A percentile compares a stretch with the other conserved stretches of the same genome.
Evolutionary conservation across 2,888 invertebrate species (phyloP).

Genomic region (Helleia helle): DNA sequence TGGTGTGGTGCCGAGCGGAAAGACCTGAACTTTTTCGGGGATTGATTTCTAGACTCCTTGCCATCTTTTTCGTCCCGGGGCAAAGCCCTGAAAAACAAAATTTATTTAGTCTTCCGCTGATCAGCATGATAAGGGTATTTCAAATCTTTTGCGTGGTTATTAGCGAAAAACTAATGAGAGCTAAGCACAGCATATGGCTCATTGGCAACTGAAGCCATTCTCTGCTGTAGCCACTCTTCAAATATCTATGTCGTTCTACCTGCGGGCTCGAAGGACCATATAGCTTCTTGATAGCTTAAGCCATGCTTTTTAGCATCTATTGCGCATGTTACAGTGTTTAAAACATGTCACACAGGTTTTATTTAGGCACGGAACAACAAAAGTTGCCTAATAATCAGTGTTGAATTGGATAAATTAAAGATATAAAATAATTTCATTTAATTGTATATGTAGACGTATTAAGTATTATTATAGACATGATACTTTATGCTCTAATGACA

Average conservation of each 20-base stretch:
- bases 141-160: slow-evolving; percentile 10
- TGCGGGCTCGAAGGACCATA: slow-evolving; percentile 33
- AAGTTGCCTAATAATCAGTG: too few species aligned
- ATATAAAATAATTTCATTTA: too few species aligned
- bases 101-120: neutral
- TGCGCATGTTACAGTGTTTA: neutral
- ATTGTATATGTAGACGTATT: too few species aligned
- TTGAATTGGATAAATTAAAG: too few species aligned
- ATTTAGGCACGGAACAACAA: neutral
- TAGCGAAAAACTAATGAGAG: slow-evolving; percentile 33
- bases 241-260: slow-evolving; percentile 22
- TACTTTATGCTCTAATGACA: too few species aligned
- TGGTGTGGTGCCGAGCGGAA: slow-evolving; percentile 75
- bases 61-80: slow-evolving; percentile 91
- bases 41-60: slow-evolving; percentile 83
- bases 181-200: slow-evolving; percentile 44
- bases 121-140: neutral
- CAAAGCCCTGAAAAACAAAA: slow-evolving; percentile 73
- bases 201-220: slow-evolving; percentile 54
- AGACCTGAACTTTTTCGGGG: slow-evolving; percentile 78
- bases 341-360: neutral
- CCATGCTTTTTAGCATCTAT: neutral
- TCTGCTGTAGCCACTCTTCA: slow-evolving; percentile 46
- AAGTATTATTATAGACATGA: too few species aligned
- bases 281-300: slow-evolving; percentile 6